Evolutionary conservation across 2,797 vertebrate species (phyloP).

Genomic region (Peromyscus aztecus): DNA sequence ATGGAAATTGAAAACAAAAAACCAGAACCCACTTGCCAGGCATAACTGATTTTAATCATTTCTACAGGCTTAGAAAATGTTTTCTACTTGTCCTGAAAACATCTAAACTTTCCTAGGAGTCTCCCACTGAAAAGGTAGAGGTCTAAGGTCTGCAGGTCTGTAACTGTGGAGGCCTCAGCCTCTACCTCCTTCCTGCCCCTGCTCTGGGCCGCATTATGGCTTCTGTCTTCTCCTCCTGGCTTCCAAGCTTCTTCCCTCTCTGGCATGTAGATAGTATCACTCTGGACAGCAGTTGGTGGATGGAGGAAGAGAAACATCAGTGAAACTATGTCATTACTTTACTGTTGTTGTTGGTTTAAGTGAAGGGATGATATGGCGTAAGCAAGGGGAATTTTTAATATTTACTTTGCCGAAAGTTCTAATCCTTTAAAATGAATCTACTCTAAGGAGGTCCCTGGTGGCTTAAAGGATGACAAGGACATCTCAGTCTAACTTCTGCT

Average conservation of each 20-base stretch:
- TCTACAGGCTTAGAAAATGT: neutral
- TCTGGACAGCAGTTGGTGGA: neutral
- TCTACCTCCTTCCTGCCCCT: neutral
- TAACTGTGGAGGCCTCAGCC: neutral
- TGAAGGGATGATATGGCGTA: neutral
- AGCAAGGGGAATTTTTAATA: neutral
- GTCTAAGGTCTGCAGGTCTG: no score
- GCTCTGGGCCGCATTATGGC: neutral
- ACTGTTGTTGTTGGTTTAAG: neutral
- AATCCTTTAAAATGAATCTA: neutral
- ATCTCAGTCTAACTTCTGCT: neutral
- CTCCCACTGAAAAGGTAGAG: neutral
- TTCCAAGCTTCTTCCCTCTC: neutral
- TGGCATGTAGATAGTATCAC: neutral
- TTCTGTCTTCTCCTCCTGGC: neutral
- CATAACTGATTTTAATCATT: neutral
- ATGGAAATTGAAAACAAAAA: neutral
- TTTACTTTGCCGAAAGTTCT: neutral
- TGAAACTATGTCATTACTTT: neutral
- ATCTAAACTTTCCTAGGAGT: neutral
- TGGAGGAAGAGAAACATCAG: neutral
- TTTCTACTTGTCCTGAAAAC: constrained; percentile 3
- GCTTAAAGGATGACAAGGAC: neutral
- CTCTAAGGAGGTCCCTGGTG: neutral
- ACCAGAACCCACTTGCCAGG: neutral